Percentiles rank a stretch among this genome's conserved stretches.
Evolutionary conservation across 2,113 vertebrate genomes (phyloP).

Genomic region (Poecilia latipinna): DNA sequence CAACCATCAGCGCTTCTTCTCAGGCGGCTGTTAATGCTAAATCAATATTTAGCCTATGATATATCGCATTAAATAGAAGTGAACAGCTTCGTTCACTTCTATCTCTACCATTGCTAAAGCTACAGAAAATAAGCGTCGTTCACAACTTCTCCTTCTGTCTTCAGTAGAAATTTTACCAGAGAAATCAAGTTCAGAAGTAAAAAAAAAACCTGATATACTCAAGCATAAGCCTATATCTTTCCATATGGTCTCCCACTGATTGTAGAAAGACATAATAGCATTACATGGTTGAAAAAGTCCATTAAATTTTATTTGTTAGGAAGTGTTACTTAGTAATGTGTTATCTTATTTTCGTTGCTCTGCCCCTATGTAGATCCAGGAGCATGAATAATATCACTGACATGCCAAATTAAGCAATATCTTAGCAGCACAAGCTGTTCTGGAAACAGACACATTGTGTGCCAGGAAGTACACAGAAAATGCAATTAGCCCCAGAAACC

Average conservation of each 20-base stretch:
- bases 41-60: no score
- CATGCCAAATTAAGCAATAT: constrained; percentile 24
- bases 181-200: no score
- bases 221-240: not conserved
- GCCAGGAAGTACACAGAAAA: constrained; percentile 8
- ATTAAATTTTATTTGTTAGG: not conserved
- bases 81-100: no score
- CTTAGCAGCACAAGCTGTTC: constrained; percentile 3
- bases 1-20: no score
- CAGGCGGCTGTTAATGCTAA: no score
- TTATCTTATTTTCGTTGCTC: not conserved
- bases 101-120: no score
- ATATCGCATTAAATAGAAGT: no score
- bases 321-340: not conserved
- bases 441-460: constrained; percentile 7
- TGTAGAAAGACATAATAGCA: not conserved
- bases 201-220: no score
- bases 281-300: not conserved
- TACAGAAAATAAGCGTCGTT: no score
- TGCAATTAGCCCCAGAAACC: constrained; percentile 20
- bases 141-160: no score
- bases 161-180: no score
- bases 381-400: constrained; percentile 6
- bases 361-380: not conserved
- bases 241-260: not conserved